Percentiles rank a stretch among this genome's conserved stretches.
Evolutionary conservation across 2,888 invertebrate species (phyloP).

Genomic region (Ditylenchus weischeri): DNA sequence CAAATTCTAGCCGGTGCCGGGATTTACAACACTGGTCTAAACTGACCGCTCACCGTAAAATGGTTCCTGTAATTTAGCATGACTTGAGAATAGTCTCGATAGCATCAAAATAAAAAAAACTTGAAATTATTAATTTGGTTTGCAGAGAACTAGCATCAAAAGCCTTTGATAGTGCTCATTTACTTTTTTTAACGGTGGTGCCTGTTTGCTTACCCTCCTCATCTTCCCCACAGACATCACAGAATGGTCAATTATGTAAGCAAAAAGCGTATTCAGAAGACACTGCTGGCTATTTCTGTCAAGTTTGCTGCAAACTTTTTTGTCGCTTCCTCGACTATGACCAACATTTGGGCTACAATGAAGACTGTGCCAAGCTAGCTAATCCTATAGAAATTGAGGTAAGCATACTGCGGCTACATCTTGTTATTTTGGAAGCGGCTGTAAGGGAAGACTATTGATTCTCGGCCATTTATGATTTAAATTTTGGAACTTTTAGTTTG

Average conservation of each 20-base stretch:
- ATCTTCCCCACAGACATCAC: neutral
- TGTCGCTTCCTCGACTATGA: slow-evolving; percentile 12
- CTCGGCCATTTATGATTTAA: too few species aligned
- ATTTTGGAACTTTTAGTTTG: too few species aligned
- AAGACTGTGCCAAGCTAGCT: slow-evolving; percentile 4
- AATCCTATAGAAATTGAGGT: slow-evolving; percentile 19
- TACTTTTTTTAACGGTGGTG: slow-evolving; percentile 1
- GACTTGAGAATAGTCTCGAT: too few species aligned
- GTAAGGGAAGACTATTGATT: too few species aligned
- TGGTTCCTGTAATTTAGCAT: too few species aligned
- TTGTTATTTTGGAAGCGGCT: too few species aligned
- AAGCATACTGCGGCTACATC: too few species aligned
- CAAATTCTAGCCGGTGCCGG: too few species aligned
- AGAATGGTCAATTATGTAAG: neutral
- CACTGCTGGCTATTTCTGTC: slow-evolving; percentile 12
- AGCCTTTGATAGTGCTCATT: neutral
- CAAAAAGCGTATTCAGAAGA: neutral
- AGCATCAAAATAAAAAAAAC: too few species aligned
- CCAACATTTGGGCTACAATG: slow-evolving; percentile 15
- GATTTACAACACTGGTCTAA: too few species aligned
- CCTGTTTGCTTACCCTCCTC: neutral
- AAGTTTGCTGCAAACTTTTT: slow-evolving; percentile 11
- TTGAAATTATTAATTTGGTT: neutral
- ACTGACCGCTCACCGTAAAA: too few species aligned
- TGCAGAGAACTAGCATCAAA: slow-evolving; percentile 5